Evolutionary conservation across 1,140 invertebrate species (phyloP).

Genomic region (Heliconius himera): DNA sequence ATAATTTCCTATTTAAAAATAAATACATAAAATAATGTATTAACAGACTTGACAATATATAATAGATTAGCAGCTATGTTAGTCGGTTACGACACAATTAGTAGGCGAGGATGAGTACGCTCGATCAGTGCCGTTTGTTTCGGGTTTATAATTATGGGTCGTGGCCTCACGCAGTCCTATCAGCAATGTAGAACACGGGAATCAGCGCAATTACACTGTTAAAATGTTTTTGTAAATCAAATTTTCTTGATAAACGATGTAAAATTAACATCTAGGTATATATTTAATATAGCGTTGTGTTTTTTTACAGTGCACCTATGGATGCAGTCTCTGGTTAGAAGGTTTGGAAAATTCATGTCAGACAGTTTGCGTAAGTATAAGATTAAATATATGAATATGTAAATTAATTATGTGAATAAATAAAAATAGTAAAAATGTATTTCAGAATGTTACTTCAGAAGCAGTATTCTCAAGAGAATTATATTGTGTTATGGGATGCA

Average conservation of each 20-base stretch:
- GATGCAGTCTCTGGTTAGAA: slow-evolving; percentile 86
- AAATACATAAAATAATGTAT: background rate
- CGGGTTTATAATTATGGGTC: slow-evolving; percentile 67
- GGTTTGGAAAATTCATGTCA: slow-evolving; percentile 86
- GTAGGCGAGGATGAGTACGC: slow-evolving; percentile 32
- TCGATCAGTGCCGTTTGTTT: slow-evolving; percentile 67
- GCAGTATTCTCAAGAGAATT: slow-evolving; percentile 86
- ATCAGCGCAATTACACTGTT: slow-evolving; percentile 28
- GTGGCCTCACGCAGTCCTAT: slow-evolving; percentile 57
- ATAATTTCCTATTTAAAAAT: background rate
- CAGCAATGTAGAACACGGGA: slow-evolving; percentile 53
- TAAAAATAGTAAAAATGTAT: slow-evolving; percentile 41
- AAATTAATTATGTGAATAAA: background rate
- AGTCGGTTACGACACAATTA: slow-evolving; percentile 29
- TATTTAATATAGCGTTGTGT: background rate
- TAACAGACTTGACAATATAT: background rate
- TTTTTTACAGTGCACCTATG: slow-evolving; percentile 85
- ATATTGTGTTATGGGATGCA: slow-evolving; percentile 91
- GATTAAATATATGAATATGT: background rate
- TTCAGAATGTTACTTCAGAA: slow-evolving; percentile 86
- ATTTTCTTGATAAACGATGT: slow-evolving; percentile 1
- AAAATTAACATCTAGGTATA: background rate
- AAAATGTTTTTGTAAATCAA: slow-evolving; percentile 1
- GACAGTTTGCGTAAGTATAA: slow-evolving; percentile 86
- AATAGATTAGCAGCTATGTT: background rate